Conservation (phyloP, 2,888 invertebrate genomes). For the Pheosia tremula region DNA sequence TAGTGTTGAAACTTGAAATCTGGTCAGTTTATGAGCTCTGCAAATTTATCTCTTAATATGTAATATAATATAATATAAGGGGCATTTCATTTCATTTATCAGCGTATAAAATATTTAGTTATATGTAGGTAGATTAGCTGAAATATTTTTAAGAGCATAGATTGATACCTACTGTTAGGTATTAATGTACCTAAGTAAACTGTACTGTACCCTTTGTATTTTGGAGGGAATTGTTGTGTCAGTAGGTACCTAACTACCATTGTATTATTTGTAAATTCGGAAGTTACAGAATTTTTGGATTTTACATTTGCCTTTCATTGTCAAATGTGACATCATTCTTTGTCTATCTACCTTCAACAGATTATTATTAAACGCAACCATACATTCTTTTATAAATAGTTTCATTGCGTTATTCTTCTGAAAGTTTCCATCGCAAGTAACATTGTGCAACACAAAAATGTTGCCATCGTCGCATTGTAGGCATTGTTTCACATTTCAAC, state of each 20-base stretch:
- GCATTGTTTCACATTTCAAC: conserved; percentile 28
- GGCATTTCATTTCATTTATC: too few relatives aligned
- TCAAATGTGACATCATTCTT: conserved; percentile 6
- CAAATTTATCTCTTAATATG: neutral
- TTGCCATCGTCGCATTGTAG: conserved; percentile 32
- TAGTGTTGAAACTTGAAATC: conserved; percentile 37
- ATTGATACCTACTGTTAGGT: too few relatives aligned
- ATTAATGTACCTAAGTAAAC: too few relatives aligned
- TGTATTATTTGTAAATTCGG: too few relatives aligned
- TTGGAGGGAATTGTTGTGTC: too few relatives aligned
- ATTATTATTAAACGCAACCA: neutral
- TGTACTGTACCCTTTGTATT: too few relatives aligned
- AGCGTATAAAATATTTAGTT: neutral
- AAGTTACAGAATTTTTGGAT: neutral
- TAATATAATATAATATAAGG: too few relatives aligned
- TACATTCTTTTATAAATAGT: conserved; percentile 2
- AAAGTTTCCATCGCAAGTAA: conserved; percentile 14
- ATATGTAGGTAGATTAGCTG: too few relatives aligned
- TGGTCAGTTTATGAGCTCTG: conserved; percentile 20
- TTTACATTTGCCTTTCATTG: conserved; percentile 5
- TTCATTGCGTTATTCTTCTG: neutral
- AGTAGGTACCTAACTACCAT: too few relatives aligned
- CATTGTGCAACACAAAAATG: conserved; percentile 43
- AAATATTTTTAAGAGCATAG: too few relatives aligned
- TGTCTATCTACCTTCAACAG: conserved; percentile 10